Evolutionary conservation across 2,113 vertebrate genomes (phyloP).

Genomic region (Elanoides forficatus): DNA sequence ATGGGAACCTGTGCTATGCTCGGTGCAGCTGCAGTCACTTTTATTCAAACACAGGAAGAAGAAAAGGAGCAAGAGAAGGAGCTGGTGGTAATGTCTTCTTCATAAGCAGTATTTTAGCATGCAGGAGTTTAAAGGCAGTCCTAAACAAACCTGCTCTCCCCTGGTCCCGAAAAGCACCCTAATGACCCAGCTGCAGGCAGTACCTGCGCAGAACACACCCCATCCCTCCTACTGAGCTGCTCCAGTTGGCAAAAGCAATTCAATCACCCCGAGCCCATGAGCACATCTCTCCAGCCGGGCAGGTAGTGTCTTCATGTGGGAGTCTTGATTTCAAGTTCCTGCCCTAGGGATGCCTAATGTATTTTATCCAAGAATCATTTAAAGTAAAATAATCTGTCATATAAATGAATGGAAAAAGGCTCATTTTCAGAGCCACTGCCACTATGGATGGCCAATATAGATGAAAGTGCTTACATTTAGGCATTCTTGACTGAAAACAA

Average conservation of each 20-base stretch:
- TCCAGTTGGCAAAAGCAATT: not conserved
- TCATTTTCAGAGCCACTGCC: conserved; percentile 18
- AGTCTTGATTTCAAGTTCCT: not conserved
- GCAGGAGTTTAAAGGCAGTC: not conserved
- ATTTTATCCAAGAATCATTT: conserved; percentile 16
- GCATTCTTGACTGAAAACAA: conserved; percentile 11
- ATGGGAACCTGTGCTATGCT: not conserved
- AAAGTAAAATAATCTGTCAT: conserved; percentile 56
- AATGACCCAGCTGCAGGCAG: not conserved
- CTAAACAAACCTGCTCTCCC: not conserved
- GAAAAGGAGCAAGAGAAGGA: not conserved
- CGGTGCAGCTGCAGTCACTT: not conserved
- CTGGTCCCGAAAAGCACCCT: not conserved
- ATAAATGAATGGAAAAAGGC: conserved; percentile 6
- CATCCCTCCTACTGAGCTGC: not conserved
- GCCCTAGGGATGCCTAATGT: conserved; percentile 29
- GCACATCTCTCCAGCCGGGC: not conserved
- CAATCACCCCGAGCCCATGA: not conserved
- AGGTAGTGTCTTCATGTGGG: not conserved
- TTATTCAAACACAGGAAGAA: not conserved
- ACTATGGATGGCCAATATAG: conserved; percentile 6
- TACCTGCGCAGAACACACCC: not conserved
- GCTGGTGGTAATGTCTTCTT: not conserved
- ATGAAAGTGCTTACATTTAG: conserved; percentile 25
- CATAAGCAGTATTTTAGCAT: not conserved